phyloP scores from a whole-genome alignment of 2,888 invertebrate species.

The Leucoma salicis region DNA sequence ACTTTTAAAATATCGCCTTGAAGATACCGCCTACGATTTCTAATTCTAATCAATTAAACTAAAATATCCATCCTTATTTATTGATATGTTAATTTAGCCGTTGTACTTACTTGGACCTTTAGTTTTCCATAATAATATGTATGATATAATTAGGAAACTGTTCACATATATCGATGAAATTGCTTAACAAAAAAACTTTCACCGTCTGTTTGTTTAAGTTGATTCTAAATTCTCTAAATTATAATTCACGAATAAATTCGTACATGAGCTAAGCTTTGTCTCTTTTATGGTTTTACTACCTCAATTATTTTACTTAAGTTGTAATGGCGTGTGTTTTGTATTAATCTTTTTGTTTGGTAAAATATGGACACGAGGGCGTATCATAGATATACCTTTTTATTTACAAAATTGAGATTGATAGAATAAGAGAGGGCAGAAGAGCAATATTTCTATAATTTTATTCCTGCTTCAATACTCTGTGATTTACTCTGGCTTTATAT shows the following conservation, averaged over 20 bases:
- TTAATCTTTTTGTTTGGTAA: no score
- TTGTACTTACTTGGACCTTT: neutral
- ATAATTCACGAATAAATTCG: neutral
- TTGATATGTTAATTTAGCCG: neutral
- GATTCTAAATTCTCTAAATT: slow-evolving; percentile 1
- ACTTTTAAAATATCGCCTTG: neutral
- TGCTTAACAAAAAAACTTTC: slow-evolving; percentile 10
- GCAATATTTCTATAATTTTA: no score
- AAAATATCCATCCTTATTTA: slow-evolving; percentile 1
- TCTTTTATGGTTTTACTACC: no score
- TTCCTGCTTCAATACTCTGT: no score
- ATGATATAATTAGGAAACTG: slow-evolving; percentile 7
- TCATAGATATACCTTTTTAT: no score
- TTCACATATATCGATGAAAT: slow-evolving; percentile 8
- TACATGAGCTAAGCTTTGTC: no score
- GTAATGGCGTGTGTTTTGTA: no score
- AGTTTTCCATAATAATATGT: neutral
- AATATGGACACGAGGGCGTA: no score
- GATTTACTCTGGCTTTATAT: no score
- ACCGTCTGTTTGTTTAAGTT: slow-evolving; percentile 5
- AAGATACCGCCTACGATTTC: slow-evolving; percentile 3
- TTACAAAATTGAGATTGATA: no score
- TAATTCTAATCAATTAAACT: slow-evolving; percentile 2
- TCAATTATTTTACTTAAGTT: no score
- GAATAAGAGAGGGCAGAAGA: no score